A percentile compares a stretch with the other conserved stretches of the same genome.
Evolutionary conservation across 2,113 vertebrate genomes (phyloP).

Genomic region (Protobothrops mucrosquamatus): DNA sequence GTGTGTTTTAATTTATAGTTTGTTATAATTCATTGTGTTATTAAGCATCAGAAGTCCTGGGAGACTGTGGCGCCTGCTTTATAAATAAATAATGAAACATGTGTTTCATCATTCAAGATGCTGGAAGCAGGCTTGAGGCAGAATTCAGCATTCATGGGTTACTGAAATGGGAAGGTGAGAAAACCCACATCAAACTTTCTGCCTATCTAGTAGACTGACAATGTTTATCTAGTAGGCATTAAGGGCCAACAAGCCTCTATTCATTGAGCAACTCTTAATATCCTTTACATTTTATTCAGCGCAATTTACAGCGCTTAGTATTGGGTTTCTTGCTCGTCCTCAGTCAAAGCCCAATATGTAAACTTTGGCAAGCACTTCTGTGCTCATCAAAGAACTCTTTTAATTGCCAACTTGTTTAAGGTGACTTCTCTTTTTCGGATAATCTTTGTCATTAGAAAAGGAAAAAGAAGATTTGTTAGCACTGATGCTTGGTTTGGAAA

Average conservation of each 20-base stretch:
- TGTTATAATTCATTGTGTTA: background rate
- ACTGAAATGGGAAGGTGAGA: background rate
- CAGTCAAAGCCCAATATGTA: background rate
- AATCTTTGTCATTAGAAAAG: background rate
- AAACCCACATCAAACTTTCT: background rate
- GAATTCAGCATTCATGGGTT: background rate
- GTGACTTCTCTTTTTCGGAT: background rate
- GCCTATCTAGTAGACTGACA: background rate
- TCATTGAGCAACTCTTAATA: background rate
- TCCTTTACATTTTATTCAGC: background rate
- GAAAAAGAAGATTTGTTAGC: background rate
- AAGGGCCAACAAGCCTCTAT: background rate
- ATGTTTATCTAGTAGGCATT: background rate
- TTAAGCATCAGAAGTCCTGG: background rate
- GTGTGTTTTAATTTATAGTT: background rate
- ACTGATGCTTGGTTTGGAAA: background rate
- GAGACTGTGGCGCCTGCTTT: background rate
- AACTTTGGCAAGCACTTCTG: slow-evolving; percentile 11
- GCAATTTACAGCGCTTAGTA: background rate
- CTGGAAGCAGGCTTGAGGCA: background rate
- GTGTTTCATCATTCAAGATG: background rate
- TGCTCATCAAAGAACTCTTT: slow-evolving; percentile 11
- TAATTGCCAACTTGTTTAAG: background rate
- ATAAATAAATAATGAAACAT: background rate
- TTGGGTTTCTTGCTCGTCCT: background rate